These are phyloP conservation scores for Odontocolon sp. DNA, from an alignment of 2,888 invertebrate genomes.

Conservation along the genomic window DNA sequence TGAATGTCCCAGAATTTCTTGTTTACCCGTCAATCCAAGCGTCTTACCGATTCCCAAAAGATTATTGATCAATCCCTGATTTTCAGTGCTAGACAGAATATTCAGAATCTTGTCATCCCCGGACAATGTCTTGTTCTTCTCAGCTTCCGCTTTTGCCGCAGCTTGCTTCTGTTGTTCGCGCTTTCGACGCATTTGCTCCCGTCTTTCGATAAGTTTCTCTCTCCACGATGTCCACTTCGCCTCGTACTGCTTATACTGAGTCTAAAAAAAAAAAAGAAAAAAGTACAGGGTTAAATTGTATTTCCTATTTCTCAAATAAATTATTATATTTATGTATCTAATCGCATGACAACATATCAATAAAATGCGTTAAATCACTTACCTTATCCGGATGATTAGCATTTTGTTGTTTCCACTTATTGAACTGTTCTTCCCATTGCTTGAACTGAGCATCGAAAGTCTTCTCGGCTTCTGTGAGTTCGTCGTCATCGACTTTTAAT, in stretches of 20 bases:
- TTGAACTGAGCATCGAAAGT: slow-evolving; percentile 94
- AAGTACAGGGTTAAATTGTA: too few relatives aligned
- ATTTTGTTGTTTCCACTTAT: slow-evolving; percentile 95
- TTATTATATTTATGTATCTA: too few relatives aligned
- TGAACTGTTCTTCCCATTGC: slow-evolving; percentile 96
- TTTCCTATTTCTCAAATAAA: too few relatives aligned
- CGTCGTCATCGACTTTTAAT: slow-evolving; percentile 75
- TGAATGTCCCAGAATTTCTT: slow-evolving; percentile 60
- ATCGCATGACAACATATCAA: too few relatives aligned
- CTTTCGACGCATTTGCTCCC: slow-evolving; percentile 91
- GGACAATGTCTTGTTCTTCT: slow-evolving; percentile 75
- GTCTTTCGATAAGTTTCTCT: slow-evolving; percentile 88
- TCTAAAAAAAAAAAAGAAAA: too few relatives aligned
- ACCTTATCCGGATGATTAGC: slow-evolving; percentile 95
- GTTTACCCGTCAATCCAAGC: slow-evolving; percentile 76
- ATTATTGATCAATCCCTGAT: slow-evolving; percentile 79
- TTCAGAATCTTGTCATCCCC: slow-evolving; percentile 79
- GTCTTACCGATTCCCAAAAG: slow-evolving; percentile 78
- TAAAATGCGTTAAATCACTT: slow-evolving; percentile 69
- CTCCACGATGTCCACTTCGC: slow-evolving; percentile 94
- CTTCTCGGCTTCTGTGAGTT: slow-evolving; percentile 87
- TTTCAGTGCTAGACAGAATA: slow-evolving; percentile 77
- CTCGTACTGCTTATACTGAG: slow-evolving; percentile 91
- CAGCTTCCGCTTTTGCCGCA: slow-evolving; percentile 71
- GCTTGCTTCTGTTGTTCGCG: slow-evolving; percentile 81